Evolutionary conservation across 2,888 invertebrate species (phyloP).

Genomic region (Galerucella pusilla): DNA sequence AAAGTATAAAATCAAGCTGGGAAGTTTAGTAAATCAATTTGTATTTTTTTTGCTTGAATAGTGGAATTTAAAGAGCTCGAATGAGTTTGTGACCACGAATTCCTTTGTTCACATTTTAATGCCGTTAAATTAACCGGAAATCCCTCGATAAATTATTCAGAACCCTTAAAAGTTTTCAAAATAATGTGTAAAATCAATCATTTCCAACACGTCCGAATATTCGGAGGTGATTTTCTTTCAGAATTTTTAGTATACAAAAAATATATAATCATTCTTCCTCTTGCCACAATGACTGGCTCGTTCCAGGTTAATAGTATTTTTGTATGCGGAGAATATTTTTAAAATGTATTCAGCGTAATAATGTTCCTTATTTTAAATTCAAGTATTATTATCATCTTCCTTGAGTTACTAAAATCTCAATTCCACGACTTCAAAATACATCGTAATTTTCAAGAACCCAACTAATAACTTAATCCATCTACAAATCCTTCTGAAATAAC

Average conservation of each 20-base stretch:
- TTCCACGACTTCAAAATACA: background rate
- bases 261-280: background rate
- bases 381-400: background rate
- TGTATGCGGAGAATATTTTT: background rate
- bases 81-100: background rate
- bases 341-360: too few species aligned
- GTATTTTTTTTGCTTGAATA: background rate
- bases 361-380: too few species aligned
- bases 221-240: background rate
- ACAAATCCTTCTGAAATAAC: background rate
- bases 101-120: background rate
- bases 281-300: background rate
- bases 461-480: background rate
- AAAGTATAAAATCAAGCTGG: background rate
- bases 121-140: background rate
- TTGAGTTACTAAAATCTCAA: background rate
- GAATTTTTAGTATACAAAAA: background rate
- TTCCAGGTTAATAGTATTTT: background rate
- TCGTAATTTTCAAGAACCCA: background rate
- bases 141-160: constrained; percentile 3
- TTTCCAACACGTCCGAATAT: background rate
- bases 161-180: background rate
- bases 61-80: background rate
- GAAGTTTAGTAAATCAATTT: background rate
- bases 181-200: constrained; percentile 9